Evolutionary conservation across 2,797 vertebrate genomes (phyloP).

Genomic region (Phalloptychus januarius): DNA sequence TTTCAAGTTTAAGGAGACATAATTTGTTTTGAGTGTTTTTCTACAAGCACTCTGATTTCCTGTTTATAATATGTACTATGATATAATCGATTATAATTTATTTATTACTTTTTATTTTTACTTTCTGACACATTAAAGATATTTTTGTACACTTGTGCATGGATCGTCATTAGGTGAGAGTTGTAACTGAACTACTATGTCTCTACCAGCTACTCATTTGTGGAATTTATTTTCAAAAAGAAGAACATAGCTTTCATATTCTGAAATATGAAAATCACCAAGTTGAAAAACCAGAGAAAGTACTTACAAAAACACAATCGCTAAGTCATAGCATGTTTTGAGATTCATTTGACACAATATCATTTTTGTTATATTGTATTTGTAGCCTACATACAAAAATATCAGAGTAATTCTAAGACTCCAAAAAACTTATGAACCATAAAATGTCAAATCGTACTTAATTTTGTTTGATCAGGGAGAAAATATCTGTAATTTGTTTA

Average conservation of each 20-base stretch:
- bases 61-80: slow-evolving; percentile 60
- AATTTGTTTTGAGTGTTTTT: slow-evolving; percentile 12
- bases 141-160: slow-evolving; percentile 70
- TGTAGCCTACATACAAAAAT: not conserved
- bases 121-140: slow-evolving; percentile 75
- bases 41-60: slow-evolving; percentile 28
- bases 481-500: not conserved
- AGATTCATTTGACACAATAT: not conserved
- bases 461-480: not conserved
- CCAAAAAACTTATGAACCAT: not conserved
- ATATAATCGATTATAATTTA: slow-evolving; percentile 58
- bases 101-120: slow-evolving; percentile 53
- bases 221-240: not conserved
- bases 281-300: not conserved
- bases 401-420: not conserved
- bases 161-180: not conserved
- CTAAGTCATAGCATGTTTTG: not conserved
- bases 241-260: not conserved
- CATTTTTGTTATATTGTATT: too few species aligned
- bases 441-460: not conserved
- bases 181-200: not conserved
- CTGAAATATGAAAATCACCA: not conserved
- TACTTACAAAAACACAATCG: too few species aligned
- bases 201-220: not conserved
- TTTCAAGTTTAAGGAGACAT: not conserved